Evolutionary conservation across 2,797 vertebrate species (phyloP).

Genomic region (Buphagus erythrorhynchus): DNA sequence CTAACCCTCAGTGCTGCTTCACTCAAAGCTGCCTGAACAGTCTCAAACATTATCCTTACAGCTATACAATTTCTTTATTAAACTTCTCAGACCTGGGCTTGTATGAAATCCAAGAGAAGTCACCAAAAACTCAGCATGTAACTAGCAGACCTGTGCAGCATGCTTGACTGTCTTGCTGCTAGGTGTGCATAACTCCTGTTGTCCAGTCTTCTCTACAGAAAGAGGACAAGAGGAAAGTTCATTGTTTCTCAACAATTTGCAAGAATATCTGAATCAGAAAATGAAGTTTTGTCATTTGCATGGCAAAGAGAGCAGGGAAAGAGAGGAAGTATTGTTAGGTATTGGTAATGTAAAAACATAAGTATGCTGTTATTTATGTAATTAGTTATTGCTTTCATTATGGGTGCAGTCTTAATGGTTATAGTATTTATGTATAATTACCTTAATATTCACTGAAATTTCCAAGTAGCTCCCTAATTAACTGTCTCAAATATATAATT

Average conservation of each 20-base stretch:
- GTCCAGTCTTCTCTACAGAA: constrained; percentile 43
- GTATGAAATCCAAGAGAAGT: background rate
- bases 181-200: constrained; percentile 6
- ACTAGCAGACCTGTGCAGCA: background rate
- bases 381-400: constrained; percentile 92
- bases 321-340: constrained; percentile 86
- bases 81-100: background rate
- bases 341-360: constrained; percentile 87
- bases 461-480: constrained; percentile 94
- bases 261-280: constrained; percentile 79
- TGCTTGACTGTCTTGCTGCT: background rate
- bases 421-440: constrained; percentile 93
- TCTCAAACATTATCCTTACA: background rate
- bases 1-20: background rate
- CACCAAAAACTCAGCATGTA: background rate
- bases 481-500: constrained; percentile 97
- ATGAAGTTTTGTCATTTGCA: constrained; percentile 81
- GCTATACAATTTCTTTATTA: background rate
- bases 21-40: background rate
- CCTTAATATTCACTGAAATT: constrained; percentile 92
- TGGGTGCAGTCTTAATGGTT: constrained; percentile 89
- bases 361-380: constrained; percentile 91
- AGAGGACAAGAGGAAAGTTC: constrained; percentile 70
- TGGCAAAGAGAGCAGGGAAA: constrained; percentile 71
- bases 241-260: constrained; percentile 76